Evolutionary conservation across 92 coral and sea anemone genomes (phyloP).

Genomic region (Epizoanthus scotinus): DNA sequence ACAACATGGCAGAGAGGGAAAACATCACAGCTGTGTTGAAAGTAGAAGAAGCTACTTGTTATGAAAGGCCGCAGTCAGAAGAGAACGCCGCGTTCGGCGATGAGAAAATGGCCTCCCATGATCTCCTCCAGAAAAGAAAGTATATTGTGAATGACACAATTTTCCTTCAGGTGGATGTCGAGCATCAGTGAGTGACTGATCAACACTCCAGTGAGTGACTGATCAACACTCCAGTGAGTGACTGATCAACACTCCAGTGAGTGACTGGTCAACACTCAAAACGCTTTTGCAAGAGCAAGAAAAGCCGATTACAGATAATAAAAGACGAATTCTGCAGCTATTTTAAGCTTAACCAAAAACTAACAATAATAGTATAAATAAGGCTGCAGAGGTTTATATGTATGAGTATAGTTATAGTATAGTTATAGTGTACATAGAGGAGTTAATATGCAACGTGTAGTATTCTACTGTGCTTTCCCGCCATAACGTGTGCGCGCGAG

Average conservation of each 20-base stretch:
- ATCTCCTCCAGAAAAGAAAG: constrained; percentile 20
- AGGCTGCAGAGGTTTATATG: too few relatives aligned
- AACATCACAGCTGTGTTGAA: constrained; percentile 18
- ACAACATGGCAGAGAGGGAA: constrained; percentile 18
- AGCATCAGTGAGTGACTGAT: constrained; percentile 4
- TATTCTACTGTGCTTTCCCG: too few relatives aligned
- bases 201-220: neutral
- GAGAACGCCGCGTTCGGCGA: constrained; percentile 27
- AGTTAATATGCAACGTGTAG: too few relatives aligned
- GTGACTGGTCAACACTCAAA: too few relatives aligned
- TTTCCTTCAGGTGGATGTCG: constrained; percentile 18
- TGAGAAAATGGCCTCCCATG: constrained; percentile 2
- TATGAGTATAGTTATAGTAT: too few relatives aligned
- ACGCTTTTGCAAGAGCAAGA: too few relatives aligned
- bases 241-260: neutral
- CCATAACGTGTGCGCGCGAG: too few relatives aligned
- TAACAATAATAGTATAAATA: too few relatives aligned
- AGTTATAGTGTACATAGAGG: too few relatives aligned
- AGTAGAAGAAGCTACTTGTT: constrained; percentile 3
- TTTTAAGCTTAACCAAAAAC: too few relatives aligned
- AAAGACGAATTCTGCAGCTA: too few relatives aligned
- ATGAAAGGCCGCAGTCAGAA: constrained; percentile 13
- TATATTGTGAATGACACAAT: constrained; percentile 19
- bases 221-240: neutral
- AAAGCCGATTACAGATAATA: too few relatives aligned